These are phyloP conservation scores for Sebastes cheni DNA, from an alignment of 2,797 vertebrate genomes.

Conservation along the genomic window DNA sequence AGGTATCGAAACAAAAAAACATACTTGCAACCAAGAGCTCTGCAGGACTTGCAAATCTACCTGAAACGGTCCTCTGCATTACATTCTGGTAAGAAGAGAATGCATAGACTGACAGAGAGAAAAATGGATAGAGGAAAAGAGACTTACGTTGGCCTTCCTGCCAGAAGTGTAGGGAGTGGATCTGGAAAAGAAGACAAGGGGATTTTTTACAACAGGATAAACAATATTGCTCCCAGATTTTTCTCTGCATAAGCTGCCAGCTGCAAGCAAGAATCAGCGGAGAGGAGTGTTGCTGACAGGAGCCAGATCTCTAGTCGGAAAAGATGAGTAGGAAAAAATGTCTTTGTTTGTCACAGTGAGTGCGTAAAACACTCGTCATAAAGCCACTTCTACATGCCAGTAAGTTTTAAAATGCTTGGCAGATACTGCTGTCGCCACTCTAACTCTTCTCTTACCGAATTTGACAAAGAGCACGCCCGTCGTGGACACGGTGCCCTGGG, in stretches of 20 bases:
- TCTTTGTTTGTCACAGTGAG: slow-evolving; percentile 12
- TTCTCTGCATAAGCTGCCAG: slow-evolving; percentile 54
- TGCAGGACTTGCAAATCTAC: background rate
- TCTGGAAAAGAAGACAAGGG: slow-evolving; percentile 84
- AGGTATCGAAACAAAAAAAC: background rate
- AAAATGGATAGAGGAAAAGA: slow-evolving; percentile 51
- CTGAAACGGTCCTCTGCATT: background rate
- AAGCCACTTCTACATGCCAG: background rate
- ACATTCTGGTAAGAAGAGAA: background rate
- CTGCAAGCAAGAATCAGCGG: slow-evolving; percentile 36
- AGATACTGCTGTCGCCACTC: background rate
- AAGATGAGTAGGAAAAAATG: slow-evolving; percentile 5
- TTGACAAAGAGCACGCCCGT: slow-evolving; percentile 97
- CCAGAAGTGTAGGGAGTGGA: slow-evolving; percentile 90
- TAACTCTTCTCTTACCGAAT: slow-evolving; percentile 86
- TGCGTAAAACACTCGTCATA: background rate
- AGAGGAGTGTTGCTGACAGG: slow-evolving; percentile 13
- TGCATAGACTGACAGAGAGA: slow-evolving; percentile 20
- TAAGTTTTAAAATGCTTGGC: background rate
- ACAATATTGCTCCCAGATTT: slow-evolving; percentile 73
- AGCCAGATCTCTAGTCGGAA: slow-evolving; percentile 28
- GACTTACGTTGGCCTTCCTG: slow-evolving; percentile 93
- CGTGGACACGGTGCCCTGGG: slow-evolving; percentile 90
- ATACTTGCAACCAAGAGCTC: background rate
- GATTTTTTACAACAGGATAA: slow-evolving; percentile 68